A percentile compares a stretch with the other conserved stretches of the same genome.
phyloP scores from a whole-genome alignment of 2,888 invertebrate species.

The Meghimatium bilineatum region DNA sequence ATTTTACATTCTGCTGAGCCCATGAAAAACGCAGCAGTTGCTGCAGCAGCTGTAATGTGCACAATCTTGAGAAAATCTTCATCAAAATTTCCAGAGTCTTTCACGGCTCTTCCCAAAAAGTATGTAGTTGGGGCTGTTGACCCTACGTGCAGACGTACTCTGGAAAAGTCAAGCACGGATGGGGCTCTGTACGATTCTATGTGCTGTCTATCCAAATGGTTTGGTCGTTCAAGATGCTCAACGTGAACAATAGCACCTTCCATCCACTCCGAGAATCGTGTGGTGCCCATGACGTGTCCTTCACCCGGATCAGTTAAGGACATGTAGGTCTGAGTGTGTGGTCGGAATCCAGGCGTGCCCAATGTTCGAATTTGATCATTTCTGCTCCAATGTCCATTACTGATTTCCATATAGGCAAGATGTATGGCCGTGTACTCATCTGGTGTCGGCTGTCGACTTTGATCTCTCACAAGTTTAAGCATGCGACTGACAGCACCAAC shows the following conservation, averaged over 20 bases:
- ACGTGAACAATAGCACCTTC: slow-evolving; percentile 63
- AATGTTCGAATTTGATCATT: slow-evolving; percentile 48
- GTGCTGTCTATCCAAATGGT: slow-evolving; percentile 55
- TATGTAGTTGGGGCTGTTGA: slow-evolving; percentile 60
- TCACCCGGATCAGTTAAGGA: slow-evolving; percentile 64
- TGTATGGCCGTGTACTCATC: slow-evolving; percentile 57
- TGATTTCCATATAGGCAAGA: slow-evolving; percentile 54
- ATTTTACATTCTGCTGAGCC: slow-evolving; percentile 62
- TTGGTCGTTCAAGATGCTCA: slow-evolving; percentile 63
- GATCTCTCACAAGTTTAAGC: slow-evolving; percentile 52
- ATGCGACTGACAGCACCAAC: slow-evolving; percentile 52
- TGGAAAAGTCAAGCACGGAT: slow-evolving; percentile 59
- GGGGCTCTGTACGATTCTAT: slow-evolving; percentile 65
- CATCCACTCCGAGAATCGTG: slow-evolving; percentile 62
- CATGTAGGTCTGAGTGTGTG: slow-evolving; percentile 63
- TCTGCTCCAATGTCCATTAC: slow-evolving; percentile 45
- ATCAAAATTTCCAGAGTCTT: slow-evolving; percentile 61
- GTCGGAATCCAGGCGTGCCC: slow-evolving; percentile 62
- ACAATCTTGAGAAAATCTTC: slow-evolving; percentile 62
- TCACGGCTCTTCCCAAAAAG: slow-evolving; percentile 59
- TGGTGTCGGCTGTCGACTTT: slow-evolving; percentile 55
- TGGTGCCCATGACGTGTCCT: slow-evolving; percentile 62
- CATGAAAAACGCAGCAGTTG: slow-evolving; percentile 59
- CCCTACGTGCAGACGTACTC: slow-evolving; percentile 61
- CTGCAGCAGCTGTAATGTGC: slow-evolving; percentile 60